Conservation (phyloP, 1,140 invertebrate species). For the Euwallacea fornicatus region DNA sequence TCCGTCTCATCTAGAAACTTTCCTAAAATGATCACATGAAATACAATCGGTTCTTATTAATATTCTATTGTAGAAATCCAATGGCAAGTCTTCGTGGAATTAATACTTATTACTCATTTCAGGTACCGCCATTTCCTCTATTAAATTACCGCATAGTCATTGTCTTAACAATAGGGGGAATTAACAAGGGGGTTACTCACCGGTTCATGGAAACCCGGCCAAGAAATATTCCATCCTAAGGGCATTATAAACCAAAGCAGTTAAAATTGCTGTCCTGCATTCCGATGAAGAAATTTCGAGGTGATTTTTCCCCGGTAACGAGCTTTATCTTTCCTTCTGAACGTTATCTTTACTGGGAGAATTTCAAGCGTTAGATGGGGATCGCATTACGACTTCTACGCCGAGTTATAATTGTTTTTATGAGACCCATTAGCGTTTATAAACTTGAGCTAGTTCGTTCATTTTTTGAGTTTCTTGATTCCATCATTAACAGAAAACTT, state of each 20-base stretch:
- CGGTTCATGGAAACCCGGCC: too few species aligned
- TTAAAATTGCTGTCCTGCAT: not conserved
- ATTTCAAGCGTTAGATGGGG: slow-evolving; percentile 1
- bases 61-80: too few species aligned
- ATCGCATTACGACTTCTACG: not conserved
- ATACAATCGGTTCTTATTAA: too few species aligned
- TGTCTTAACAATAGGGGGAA: too few species aligned
- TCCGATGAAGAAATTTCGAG: not conserved
- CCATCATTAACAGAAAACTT: too few species aligned
- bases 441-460: not conserved
- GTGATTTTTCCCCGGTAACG: slow-evolving; percentile 8
- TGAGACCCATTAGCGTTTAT: not conserved
- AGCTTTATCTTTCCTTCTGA: slow-evolving; percentile 1
- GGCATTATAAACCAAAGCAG: not conserved
- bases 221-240: not conserved
- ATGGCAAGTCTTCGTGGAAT: too few species aligned
- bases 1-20: too few species aligned
- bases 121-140: too few species aligned
- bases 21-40: too few species aligned
- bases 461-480: not conserved
- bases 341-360: slow-evolving; percentile 8
- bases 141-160: too few species aligned
- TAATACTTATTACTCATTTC: too few species aligned
- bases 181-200: too few species aligned
- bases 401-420: slow-evolving; percentile 12